Evolutionary conservation across 1,140 invertebrate genomes (phyloP), one percentile per base, ranked within the genome.

Genomic region (Alviniconcha marisindica): DNA sequence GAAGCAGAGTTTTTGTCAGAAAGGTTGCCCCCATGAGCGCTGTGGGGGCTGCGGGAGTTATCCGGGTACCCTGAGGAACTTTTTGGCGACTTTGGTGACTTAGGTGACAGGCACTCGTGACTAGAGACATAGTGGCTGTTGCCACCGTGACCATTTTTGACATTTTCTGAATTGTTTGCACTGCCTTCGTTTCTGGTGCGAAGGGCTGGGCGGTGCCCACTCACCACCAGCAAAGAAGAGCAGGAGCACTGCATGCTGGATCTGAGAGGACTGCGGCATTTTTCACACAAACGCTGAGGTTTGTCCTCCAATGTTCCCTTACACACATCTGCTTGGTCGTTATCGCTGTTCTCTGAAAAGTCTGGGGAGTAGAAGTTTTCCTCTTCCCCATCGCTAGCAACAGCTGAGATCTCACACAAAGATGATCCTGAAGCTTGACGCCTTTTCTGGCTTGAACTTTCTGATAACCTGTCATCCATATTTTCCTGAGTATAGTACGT

Each of bases 351-450:
- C 66, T 85, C 84, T 36, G 84, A 85, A 48, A 85, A 77, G 38
- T 87, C 86, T 18, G 86, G 83, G 28, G 86, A 87, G 56, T 84
- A 85, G 63, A 87, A 82, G 51, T 87, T 87, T 48, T 87, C 86
- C 28, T 84, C 86, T 42, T 87, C 86, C 21, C 79, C 85, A 69
- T 86, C 83, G 51, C 79, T 77, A 5, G 74, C 44, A 15, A 54
- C 44, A 38, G 83, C 63, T 33, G 85, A 82, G 42, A 83, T 78
- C 77, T 83, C 82, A 80, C 36, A 80, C 56, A 80, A 24, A 15
- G 78, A 80, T 3, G 78, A 80, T 12, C 60, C 78, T 40, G 78
- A 80, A 5, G 78, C 56, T 18, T 44, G 78, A 4, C 78, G 56
- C n/a, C 78, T 44, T 44, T 80, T 80, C 40, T 80, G 78, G 28